Percentiles rank a stretch among this genome's conserved stretches.
Conservation (phyloP, 2,113 vertebrate species). For the Hippocampus abdominalis region DNA sequence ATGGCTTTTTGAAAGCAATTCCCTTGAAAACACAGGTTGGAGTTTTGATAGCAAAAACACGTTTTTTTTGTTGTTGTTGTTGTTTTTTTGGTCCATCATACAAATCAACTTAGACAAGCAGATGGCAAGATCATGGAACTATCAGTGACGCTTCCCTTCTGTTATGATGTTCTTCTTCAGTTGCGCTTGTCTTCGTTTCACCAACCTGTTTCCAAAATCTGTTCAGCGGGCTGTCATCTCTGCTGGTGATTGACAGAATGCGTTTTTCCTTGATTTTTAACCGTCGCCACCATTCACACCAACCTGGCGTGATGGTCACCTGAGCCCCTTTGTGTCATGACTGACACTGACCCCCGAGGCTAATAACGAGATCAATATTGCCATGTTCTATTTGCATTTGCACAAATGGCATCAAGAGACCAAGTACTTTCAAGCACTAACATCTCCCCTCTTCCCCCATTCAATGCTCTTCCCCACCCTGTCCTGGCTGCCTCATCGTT, state of each 20-base stretch:
- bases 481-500: conserved; percentile 57
- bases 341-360: conserved; percentile 32
- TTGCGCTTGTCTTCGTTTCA: conserved; percentile 23
- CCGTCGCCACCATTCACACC: conserved; percentile 12
- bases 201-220: conserved; percentile 19
- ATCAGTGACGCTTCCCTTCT: conserved; percentile 40
- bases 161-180: conserved; percentile 25
- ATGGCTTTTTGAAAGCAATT: conserved; percentile 40
- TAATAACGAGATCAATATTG: conserved; percentile 50
- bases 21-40: conserved; percentile 45
- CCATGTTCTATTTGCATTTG: conserved; percentile 58
- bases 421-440: conserved; percentile 45
- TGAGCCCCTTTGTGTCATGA: conserved; percentile 27
- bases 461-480: conserved; percentile 5
- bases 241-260: conserved; percentile 17
- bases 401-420: conserved; percentile 51
- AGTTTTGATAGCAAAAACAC: conserved; percentile 39
- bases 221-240: background rate
- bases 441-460: conserved; percentile 34
- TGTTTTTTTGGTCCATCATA: conserved; percentile 17
- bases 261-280: background rate
- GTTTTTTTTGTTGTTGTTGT: conserved; percentile 14
- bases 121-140: conserved; percentile 48
- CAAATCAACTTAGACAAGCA: conserved; percentile 59
- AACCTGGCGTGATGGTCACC: conserved; percentile 9